Evolutionary conservation across 1,140 invertebrate genomes (phyloP), one percentile per base, ranked within the genome.

Genomic region (Cydia fagiglandana): DNA sequence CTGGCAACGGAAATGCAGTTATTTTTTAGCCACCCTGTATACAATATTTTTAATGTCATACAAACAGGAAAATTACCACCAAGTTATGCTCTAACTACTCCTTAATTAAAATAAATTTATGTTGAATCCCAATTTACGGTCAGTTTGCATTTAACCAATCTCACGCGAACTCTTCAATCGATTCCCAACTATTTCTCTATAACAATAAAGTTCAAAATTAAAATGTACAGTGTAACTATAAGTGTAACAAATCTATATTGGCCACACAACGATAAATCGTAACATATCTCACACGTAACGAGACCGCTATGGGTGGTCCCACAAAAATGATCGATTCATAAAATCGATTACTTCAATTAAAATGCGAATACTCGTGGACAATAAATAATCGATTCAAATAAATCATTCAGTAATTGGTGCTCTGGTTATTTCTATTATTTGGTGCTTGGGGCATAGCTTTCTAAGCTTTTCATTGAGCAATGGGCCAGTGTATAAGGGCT

Each of bases 311-410:
- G 66, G 66, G 66, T 70, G 66, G 66, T 70, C 66, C n/a, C 66
- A 70, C 66, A 70, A 70, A 70, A 70, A 70, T 70, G 66, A 70
- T 70, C 66, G 66, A 70, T 70, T 70, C 66, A 70, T 70, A 70
- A 70, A 70, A 70, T 70, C 66, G 66, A 70, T 70, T 70, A 70
- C 66, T 38, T 70, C 66, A 70, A 70, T 70, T 70, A 70, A 70
- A 70, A 70, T 70, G 66, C 66, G 66, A 70, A 70, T 70, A 70
- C 66, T 34, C 34, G 45, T 38, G 66, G 66, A 70, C 66, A 70
- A 70, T 70, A 70, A 70, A 70, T 70, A 70, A 70, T 70, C 66
- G 66, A 38, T 70, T 17, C 30, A 9, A 17, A 70, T 70, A 70
- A 41, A 70, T 70, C 66, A 70, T 61, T 70, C 66, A 10, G 66